A percentile compares a stretch with the other conserved stretches of the same genome.
Evolutionary conservation across 92 coral and sea anemone species (phyloP).

Genomic region (Phymanthus crucifer): DNA sequence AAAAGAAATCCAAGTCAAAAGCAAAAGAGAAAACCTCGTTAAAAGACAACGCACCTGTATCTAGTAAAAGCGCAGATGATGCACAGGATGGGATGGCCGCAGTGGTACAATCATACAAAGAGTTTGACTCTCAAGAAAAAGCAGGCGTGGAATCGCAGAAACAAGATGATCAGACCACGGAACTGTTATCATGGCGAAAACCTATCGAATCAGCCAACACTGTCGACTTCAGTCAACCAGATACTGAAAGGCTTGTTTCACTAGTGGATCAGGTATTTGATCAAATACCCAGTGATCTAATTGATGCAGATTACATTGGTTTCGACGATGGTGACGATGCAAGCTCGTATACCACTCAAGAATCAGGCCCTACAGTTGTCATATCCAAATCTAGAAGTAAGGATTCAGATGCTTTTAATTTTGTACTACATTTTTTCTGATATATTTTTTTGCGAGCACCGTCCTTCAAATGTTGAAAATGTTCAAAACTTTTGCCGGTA

Average conservation of each 20-base stretch:
- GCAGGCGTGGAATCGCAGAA: not conserved
- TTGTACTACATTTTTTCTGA: not conserved
- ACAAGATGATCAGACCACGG: not conserved
- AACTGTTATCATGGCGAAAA: not conserved
- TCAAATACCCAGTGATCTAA: not conserved
- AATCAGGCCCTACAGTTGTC: constrained; percentile 13
- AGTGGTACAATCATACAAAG: not conserved
- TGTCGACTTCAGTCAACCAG: not conserved
- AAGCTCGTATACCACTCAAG: constrained; percentile 16
- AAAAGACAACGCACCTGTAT: not conserved
- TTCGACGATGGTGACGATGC: constrained; percentile 26
- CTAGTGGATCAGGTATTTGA: not conserved
- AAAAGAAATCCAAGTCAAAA: constrained; percentile 63
- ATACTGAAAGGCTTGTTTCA: not conserved
- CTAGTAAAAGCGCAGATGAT: not conserved
- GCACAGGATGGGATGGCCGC: not conserved
- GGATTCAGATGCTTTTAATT: not conserved
- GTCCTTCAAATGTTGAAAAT: too few species aligned
- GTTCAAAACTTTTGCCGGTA: too few species aligned
- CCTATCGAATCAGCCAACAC: not conserved
- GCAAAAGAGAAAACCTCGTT: constrained; percentile 36
- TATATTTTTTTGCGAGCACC: too few species aligned
- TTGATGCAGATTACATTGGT: constrained; percentile 11
- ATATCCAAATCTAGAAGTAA: constrained; percentile 35
- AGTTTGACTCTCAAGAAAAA: not conserved